These are phyloP conservation scores for Drosophila tripunctata DNA, from an alignment of 2,888 invertebrate species.

Conservation along the genomic window DNA sequence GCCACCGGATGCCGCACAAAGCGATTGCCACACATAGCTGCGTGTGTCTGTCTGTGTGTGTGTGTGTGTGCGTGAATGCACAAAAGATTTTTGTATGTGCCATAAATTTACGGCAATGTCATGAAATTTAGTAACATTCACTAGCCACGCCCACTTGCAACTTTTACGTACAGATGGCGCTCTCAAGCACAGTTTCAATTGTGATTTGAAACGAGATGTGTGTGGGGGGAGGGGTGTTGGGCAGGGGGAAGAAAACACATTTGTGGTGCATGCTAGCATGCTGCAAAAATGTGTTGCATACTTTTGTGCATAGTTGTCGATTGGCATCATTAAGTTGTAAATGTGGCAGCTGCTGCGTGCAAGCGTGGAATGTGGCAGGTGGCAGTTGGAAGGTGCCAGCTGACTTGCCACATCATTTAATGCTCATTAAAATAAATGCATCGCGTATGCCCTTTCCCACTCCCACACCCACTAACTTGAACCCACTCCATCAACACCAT, in stretches of 20 bases:
- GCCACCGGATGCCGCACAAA: conserved; percentile 57
- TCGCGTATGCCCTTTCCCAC: conserved; percentile 19
- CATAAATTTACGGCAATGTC: conserved; percentile 71
- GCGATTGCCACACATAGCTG: conserved; percentile 48
- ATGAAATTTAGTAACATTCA: conserved; percentile 55
- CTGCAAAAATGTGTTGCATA: conserved; percentile 67
- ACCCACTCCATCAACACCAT: no score
- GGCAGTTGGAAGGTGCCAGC: background rate
- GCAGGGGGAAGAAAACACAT: background rate
- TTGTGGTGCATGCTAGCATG: conserved; percentile 26
- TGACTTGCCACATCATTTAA: conserved; percentile 74
- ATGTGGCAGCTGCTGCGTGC: conserved; percentile 34
- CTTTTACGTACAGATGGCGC: conserved; percentile 5
- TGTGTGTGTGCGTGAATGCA: conserved; percentile 35
- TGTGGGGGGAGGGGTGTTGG: background rate
- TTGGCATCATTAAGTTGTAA: conserved; percentile 75
- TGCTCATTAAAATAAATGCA: conserved; percentile 75
- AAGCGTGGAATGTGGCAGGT: background rate
- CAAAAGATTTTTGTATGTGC: conserved; percentile 64
- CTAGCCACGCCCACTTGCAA: background rate
- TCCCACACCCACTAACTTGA: background rate
- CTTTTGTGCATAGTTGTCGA: conserved; percentile 67
- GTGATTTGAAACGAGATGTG: conserved; percentile 28
- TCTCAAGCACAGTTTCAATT: conserved; percentile 25
- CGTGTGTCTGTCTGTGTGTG: background rate